Base-by-base conservation (phyloP, 2,797 vertebrate genomes). In the Platalea minor region DNA sequence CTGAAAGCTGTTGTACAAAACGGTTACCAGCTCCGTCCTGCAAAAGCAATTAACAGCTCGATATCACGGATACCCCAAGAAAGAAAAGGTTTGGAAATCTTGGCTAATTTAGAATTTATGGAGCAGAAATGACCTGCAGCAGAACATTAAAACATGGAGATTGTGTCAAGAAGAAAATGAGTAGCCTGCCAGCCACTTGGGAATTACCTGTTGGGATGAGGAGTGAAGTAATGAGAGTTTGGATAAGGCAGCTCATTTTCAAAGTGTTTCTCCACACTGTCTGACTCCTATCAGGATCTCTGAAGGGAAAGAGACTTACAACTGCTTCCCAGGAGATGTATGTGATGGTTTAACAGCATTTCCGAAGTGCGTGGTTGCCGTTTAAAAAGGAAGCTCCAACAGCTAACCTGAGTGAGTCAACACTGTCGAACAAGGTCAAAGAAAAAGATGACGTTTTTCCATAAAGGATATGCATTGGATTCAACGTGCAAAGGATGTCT, bases 341-440 rank as follows among this genome's bases (percentile, higher is more conserved):
- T 0, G 2, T 21, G 53, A 5, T 46, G 43, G 50, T 59, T 86
- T 33, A 59, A 29, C 46, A 72, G 48, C 0, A 0, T 70, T 89
- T 82, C 68, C 31, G 6, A 15, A 61, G 37, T 7, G 19, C 2
- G 0, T 20, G 31, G 51, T 41, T 67, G 53, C 28, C 5, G 1
- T 65, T 37, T 46, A 9, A 48, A 80, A 73, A 45, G 69, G 74
- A 74, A 69, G 21, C 29, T 79, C 35, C 53, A 43, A 25, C 35
- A 17, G 7, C 15, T 18, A 33, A 29, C 13, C 46, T 9, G 48
- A 54, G 25, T 3, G 15, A 75, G 45, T 33, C 81, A 43, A 6
- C 3, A 0, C 54, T 85, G 53, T 64, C 64, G 28, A 64, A 12
- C 20, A 6, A 16, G 11, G 14, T 37, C 3, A 1, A 37, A 59